These are phyloP conservation scores for Dromaius novaehollandiae DNA, from an alignment of 2,113 vertebrate genomes.

Conservation along the genomic window DNA sequence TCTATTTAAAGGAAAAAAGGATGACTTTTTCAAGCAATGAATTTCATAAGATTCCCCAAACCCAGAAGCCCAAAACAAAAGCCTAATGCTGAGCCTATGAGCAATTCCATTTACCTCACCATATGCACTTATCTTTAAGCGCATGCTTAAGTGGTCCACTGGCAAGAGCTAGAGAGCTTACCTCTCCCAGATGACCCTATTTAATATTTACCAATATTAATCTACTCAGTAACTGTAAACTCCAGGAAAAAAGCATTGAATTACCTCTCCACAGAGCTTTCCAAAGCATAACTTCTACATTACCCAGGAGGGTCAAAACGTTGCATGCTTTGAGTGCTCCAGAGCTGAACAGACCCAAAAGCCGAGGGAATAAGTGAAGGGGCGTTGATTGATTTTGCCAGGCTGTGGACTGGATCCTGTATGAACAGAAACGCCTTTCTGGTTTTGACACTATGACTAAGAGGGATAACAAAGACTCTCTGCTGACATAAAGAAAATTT, in stretches of 20 bases:
- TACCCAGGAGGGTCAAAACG: neutral
- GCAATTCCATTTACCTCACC: constrained; percentile 7
- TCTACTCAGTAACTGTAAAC: neutral
- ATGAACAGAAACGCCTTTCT: constrained; percentile 33
- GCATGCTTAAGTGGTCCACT: constrained; percentile 43
- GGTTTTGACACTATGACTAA: neutral
- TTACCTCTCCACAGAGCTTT: neutral
- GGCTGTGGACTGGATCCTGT: neutral
- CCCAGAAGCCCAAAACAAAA: neutral
- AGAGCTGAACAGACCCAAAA: neutral
- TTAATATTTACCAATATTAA: constrained; percentile 36
- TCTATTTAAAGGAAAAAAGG: neutral
- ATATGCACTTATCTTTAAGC: constrained; percentile 1
- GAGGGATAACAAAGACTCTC: neutral
- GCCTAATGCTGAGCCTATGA: neutral
- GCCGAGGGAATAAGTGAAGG: neutral
- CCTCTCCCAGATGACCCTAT: constrained; percentile 18
- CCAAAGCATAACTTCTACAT: neutral
- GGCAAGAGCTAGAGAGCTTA: constrained; percentile 19
- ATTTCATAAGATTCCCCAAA: neutral
- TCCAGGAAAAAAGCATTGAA: neutral
- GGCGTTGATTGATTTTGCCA: neutral
- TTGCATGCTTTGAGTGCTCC: neutral
- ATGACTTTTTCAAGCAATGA: neutral
- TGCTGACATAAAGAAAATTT: neutral